phyloP scores from a whole-genome alignment of 2,113 vertebrate genomes.

The Mus pahari region DNA sequence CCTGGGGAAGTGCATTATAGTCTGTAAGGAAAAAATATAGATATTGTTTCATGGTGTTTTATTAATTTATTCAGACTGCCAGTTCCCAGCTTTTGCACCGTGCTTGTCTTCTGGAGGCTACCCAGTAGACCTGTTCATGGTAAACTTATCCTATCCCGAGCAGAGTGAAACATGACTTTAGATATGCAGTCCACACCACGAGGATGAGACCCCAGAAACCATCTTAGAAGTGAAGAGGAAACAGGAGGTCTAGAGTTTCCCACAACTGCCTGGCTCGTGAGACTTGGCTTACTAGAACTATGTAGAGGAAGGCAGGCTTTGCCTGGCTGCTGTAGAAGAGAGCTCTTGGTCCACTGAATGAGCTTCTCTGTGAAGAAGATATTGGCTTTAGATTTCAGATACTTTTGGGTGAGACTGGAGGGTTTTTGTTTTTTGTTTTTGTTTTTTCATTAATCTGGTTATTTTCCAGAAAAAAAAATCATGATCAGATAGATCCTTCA shows the following conservation, averaged over 20 bases:
- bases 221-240: not conserved
- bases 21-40: conserved; percentile 1
- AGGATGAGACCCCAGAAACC: not conserved
- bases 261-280: not conserved
- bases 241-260: not conserved
- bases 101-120: not conserved
- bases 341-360: not conserved
- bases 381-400: not conserved
- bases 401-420: conserved; percentile 11
- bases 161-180: not conserved
- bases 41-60: not conserved
- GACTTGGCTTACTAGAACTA: not conserved
- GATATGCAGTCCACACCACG: not conserved
- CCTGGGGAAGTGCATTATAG: not conserved
- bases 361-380: not conserved
- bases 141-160: not conserved
- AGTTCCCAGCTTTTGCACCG: not conserved
- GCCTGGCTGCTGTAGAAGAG: not conserved
- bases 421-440: too few species aligned
- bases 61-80: not conserved
- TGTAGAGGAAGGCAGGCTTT: not conserved
- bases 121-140: not conserved
- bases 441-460: not conserved
- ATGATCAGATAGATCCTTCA: not conserved
- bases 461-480: not conserved